Conservation (phyloP, 2,888 invertebrate species). For the Suillia variegata region DNA sequence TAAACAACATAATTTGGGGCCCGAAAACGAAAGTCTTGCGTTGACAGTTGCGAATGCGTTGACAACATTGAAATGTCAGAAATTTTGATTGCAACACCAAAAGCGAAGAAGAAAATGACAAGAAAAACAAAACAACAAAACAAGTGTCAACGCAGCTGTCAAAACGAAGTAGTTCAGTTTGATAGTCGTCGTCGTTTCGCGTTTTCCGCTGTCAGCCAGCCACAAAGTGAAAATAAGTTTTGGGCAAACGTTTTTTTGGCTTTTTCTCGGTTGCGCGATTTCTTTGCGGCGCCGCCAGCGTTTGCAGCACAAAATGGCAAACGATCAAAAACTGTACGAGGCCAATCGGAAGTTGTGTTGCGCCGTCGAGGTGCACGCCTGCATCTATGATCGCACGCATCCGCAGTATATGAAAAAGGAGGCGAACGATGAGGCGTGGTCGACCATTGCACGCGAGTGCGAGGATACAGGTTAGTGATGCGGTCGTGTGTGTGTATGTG, state of each 20-base stretch:
- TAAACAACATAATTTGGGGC: no score
- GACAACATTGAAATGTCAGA: no score
- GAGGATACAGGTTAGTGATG: constrained; percentile 41
- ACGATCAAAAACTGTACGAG: constrained; percentile 3
- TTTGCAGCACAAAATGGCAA: not conserved
- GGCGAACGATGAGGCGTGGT: constrained; percentile 41
- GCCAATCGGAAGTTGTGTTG: constrained; percentile 37
- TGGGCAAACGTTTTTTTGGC: not conserved
- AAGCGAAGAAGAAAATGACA: no score
- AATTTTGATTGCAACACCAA: no score
- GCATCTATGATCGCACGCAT: constrained; percentile 43
- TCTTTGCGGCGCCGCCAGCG: not conserved
- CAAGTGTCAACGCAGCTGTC: no score
- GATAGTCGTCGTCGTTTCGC: no score
- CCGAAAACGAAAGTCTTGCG: no score
- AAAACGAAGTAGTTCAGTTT: no score
- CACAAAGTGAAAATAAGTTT: no score
- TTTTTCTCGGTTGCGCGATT: not conserved
- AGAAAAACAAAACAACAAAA: no score
- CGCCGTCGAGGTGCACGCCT: constrained; percentile 36
- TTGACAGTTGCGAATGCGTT: no score
- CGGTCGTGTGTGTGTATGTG: constrained; percentile 17
- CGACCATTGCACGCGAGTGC: constrained; percentile 33
- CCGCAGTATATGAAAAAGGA: constrained; percentile 35
- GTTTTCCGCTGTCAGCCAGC: no score